Base-by-base conservation (phyloP, 1,140 invertebrate genomes). In the Drosophila simulans region DNA sequence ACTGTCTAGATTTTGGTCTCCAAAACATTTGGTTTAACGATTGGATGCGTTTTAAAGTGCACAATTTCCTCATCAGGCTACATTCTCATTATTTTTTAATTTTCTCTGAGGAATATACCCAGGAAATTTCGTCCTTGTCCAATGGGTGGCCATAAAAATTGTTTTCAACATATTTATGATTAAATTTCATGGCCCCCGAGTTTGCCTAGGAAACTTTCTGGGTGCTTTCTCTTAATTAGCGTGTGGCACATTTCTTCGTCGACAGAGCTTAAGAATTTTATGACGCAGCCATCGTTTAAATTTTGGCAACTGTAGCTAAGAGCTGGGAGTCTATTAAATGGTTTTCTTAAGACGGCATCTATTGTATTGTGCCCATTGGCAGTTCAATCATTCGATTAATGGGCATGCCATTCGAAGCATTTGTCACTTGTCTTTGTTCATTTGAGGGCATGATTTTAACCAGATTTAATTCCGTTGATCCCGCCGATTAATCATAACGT, bases 321-420 rank as follows among this genome's bases (percentile, higher is more conserved):
- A 31, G 48, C 31, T 12, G 1, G 4, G 25, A 17, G 43, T 51
- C 22, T 35, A 17, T 20, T 17, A 64, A 46, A 45, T 59, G 58
- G 11, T 10, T 12, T 27, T 34, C 15, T 0, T 0, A 11, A 5
- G n/a, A 51, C 13, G 22, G 5, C 31, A 12, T 13, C 43, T 37
- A 17, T 8, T 15, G n/a, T 40, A 43, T 43, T 43, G 42, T 43
- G 15, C 4, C 15, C 25, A 62, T 25, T 34, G 7, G 45, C 20
- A 62, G 58, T 34, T 53, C 39, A 68, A 68, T 68, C 60, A 68
- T 68, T 68, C 46, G 59, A 53, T 65, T 68, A 66, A 68, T 64
- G 27, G 42, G 58, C n/a, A 11, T 10, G 35, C 45, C 43, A 39
- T 51, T 51, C n/a, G 22, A 12, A 34, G 25, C 46, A 27, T 31